Percentiles rank a stretch among this genome's conserved stretches.
phyloP scores from a whole-genome alignment of 92 coral and sea anemone genomes.

The Umimayanthus kanabou region DNA sequence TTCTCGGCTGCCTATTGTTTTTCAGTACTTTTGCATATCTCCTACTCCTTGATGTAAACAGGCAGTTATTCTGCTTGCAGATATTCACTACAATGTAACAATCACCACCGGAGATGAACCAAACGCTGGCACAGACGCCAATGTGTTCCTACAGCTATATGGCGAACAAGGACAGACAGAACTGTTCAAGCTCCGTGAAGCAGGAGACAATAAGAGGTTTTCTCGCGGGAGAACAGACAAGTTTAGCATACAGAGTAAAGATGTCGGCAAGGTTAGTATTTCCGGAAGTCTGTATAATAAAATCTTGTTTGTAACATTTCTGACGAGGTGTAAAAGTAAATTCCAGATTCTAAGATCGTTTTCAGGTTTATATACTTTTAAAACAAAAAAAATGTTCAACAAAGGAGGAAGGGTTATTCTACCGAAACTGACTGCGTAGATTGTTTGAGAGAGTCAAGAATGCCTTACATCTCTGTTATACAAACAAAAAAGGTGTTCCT shows the following conservation, averaged over 20 bases:
- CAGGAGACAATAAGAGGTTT: slow-evolving; percentile 67
- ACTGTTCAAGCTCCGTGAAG: slow-evolving; percentile 80
- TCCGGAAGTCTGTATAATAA: neutral
- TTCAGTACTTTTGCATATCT: neutral
- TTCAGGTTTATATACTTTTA: neutral
- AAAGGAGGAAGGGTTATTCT: neutral
- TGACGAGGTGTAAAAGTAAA: neutral
- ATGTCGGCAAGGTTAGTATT: slow-evolving; percentile 78
- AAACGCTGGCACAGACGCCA: slow-evolving; percentile 95
- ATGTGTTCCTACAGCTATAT: slow-evolving; percentile 87
- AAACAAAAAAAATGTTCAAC: neutral
- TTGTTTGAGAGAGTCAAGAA: no score
- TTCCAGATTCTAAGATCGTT: neutral
- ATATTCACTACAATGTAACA: slow-evolving; percentile 78
- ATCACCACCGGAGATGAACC: slow-evolving; percentile 84
- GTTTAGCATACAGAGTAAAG: slow-evolving; percentile 71
- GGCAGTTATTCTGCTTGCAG: slow-evolving; percentile 41
- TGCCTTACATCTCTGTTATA: neutral
- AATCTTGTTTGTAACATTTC: no score
- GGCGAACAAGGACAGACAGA: slow-evolving; percentile 91
- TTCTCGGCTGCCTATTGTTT: neutral
- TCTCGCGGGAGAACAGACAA: slow-evolving; percentile 79
- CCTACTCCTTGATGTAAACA: neutral
- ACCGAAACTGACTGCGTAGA: neutral
- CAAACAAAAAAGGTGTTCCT: no score